Conservation (phyloP, 2,113 vertebrate genomes). For the Neolamprologus kungweensis region DNA sequence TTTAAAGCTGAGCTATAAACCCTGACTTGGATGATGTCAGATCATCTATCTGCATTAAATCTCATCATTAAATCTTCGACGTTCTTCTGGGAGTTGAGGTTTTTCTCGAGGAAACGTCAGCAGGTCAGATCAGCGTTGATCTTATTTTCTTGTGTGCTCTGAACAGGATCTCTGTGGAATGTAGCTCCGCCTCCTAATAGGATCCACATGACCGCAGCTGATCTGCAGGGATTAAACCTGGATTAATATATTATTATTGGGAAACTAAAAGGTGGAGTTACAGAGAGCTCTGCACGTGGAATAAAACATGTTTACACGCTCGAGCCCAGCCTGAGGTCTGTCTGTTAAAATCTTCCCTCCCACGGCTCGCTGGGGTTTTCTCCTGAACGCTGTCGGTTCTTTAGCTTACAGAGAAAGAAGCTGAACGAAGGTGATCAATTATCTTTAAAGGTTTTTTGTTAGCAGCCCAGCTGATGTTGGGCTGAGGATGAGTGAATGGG, state of each 20-base stretch:
- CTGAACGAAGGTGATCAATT: background rate
- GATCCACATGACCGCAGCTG: background rate
- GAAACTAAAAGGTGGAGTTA: background rate
- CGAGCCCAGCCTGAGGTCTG: background rate
- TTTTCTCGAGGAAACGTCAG: background rate
- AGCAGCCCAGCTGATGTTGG: background rate
- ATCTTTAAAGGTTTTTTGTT: background rate
- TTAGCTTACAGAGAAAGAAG: background rate
- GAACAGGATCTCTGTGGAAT: background rate
- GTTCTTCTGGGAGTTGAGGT: background rate
- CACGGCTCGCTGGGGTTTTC: background rate
- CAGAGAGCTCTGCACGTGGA: background rate
- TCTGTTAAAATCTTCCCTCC: background rate
- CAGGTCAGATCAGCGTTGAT: background rate
- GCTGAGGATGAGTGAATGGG: background rate
- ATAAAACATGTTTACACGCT: background rate
- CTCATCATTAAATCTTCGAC: background rate
- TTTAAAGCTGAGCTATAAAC: background rate
- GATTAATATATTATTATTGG: background rate
- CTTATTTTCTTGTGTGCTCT: background rate
- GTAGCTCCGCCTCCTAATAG: background rate
- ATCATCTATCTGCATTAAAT: background rate
- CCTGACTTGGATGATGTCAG: accelerated
- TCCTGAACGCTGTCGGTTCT: background rate
- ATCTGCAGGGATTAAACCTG: background rate